Base-by-base conservation (phyloP, 1,140 invertebrate species). In the Campoletis sonorensis region DNA sequence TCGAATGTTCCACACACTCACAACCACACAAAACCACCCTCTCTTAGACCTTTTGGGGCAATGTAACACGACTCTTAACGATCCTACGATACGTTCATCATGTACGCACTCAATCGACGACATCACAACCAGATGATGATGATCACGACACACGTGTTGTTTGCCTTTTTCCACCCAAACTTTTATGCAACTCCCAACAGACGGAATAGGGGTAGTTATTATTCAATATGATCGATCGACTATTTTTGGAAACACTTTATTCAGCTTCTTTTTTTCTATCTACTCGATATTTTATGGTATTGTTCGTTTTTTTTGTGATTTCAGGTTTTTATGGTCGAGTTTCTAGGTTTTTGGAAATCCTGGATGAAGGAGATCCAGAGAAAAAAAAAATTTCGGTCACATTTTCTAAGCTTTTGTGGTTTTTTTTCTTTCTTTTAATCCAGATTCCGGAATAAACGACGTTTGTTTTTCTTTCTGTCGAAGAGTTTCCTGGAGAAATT, bases 201-300 rank as follows among this genome's bases (percentile, higher is more conserved):
- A 73, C 61, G 76, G 61, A 73, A 73, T 26, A 40, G 71, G 71
- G 33, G 40, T 45, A 67, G 61, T 73, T 73, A 51, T 51, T 73
- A 23, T 73, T 73, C 71, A 73, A 73, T 73, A 26, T 49, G 71
- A 73, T 73, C 71, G 71, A 73, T 49, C 71, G 71, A 73, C 51
- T 73, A 49, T 73, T 71, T 45, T 13, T 11, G 13, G 1, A 5
- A 13, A 8, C 40, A 45, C 11, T 10, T 4, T 45, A 11, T 45
- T 23, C 26, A 67, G 23, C 13, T 13, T 67, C 13, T 45, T 45
- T 45, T 45, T 45, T 45, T 45, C 30, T 33, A 33, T 33, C 7
- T 33, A 33, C 30, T 33, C 30, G 30, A 33, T 33, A 33, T 33
- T 33, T 33, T 4, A 4, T 7, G 7, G 30, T 33, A 33, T 33